phyloP scores from a whole-genome alignment of 2,797 vertebrate species.

The Botia almorhae region DNA sequence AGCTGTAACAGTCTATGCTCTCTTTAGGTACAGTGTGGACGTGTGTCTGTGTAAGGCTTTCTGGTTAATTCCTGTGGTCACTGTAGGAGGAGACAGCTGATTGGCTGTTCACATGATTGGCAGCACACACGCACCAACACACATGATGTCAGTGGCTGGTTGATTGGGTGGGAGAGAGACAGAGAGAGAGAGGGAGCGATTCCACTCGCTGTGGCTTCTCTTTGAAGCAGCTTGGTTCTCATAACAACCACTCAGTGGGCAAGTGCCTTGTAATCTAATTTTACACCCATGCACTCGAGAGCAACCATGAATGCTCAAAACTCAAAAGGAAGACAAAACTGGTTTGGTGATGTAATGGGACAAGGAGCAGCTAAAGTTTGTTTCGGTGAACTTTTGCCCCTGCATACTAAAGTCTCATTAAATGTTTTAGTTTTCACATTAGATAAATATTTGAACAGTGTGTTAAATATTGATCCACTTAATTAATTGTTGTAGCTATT shows the following conservation, averaged over 20 bases:
- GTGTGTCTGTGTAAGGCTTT: conserved; percentile 53
- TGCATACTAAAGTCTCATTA: conserved; percentile 1
- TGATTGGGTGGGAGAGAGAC: conserved; percentile 61
- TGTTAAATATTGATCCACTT: not conserved
- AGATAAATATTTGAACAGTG: not conserved
- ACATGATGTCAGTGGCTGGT: conserved; percentile 3
- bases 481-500: too few relatives aligned
- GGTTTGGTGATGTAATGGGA: not conserved
- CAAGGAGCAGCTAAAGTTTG: not conserved
- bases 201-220: conserved; percentile 65
- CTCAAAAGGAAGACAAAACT: conserved; percentile 25
- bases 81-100: conserved; percentile 67
- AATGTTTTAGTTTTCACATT: not conserved
- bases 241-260: conserved; percentile 61
- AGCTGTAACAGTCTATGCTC: conserved; percentile 48
- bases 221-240: conserved; percentile 69
- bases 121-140: conserved; percentile 18
- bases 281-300: conserved; percentile 57
- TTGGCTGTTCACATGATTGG: conserved; percentile 49
- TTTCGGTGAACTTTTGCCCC: conserved; percentile 29
- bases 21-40: not conserved
- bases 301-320: conserved; percentile 47
- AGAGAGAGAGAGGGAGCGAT: conserved; percentile 37
- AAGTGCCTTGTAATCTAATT: conserved; percentile 65
- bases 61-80: conserved; percentile 65